Evolutionary conservation across 1,140 invertebrate genomes (phyloP).

Genomic region (Adelges cooleyi): DNA sequence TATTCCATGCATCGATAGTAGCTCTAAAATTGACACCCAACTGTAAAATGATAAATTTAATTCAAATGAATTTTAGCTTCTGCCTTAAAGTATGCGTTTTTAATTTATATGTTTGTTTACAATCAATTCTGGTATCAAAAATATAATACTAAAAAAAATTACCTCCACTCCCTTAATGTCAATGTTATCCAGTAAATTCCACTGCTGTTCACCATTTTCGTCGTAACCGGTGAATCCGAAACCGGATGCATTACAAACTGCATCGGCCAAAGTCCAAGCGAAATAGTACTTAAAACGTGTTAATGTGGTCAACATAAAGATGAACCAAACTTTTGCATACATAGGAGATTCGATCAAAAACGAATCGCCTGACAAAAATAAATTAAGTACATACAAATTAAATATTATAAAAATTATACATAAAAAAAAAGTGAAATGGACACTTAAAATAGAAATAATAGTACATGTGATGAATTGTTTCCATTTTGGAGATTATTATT

Average conservation of each 20-base stretch:
- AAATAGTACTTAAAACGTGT: conserved; percentile 90
- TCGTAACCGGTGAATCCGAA: conserved; percentile 80
- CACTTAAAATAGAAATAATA: too few relatives aligned
- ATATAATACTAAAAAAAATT: conserved; percentile 32
- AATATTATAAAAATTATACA: too few relatives aligned
- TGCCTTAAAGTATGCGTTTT: conserved; percentile 30
- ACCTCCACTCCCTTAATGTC: conserved; percentile 84
- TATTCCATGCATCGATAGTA: conserved; percentile 82
- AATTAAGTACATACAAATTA: too few relatives aligned
- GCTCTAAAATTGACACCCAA: conserved; percentile 64
- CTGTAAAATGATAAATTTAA: too few relatives aligned
- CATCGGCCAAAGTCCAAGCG: conserved; percentile 88
- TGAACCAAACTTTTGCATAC: conserved; percentile 59
- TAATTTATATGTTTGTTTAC: too few relatives aligned
- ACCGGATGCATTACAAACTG: conserved; percentile 86
- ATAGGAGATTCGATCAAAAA: conserved; percentile 52
- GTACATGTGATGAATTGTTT: too few relatives aligned
- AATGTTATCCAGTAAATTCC: conserved; percentile 87
- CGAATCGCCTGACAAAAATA: conserved; percentile 48
- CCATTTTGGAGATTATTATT: too few relatives aligned
- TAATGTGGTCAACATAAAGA: conserved; percentile 62
- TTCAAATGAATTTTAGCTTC: too few relatives aligned
- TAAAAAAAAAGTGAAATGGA: too few relatives aligned
- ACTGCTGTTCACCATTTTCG: conserved; percentile 54
- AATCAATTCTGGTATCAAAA: not conserved